Evolutionary conservation across 2,113 vertebrate genomes (phyloP).

Genomic region (Myrmecophaga tridactyla): DNA sequence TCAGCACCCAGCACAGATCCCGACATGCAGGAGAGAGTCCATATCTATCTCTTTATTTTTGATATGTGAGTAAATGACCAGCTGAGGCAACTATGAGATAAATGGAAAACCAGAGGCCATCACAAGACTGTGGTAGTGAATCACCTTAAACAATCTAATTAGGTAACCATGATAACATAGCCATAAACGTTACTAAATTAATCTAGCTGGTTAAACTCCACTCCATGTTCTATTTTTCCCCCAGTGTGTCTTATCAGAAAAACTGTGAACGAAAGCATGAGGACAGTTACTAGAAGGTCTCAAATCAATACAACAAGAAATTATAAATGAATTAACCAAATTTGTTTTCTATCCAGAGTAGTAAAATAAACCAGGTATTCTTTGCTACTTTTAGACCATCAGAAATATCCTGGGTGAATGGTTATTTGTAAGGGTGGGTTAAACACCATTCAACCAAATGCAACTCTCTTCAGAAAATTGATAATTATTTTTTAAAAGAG

Average conservation of each 20-base stretch:
- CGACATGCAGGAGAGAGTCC: neutral
- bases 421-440: conserved; percentile 13
- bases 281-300: neutral
- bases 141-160: neutral
- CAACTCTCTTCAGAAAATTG: conserved; percentile 11
- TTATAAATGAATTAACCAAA: neutral
- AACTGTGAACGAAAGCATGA: neutral
- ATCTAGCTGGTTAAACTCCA: neutral
- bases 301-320: conserved; percentile 23
- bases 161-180: neutral
- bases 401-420: neutral
- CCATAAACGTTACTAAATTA: neutral
- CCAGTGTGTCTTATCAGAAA: neutral
- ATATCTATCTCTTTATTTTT: neutral
- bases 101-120: too few relatives aligned
- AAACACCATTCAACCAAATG: neutral
- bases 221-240: neutral
- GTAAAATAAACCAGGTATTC: conserved; percentile 20
- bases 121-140: too few relatives aligned
- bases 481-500: neutral
- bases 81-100: neutral
- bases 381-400: neutral
- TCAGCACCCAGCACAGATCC: neutral
- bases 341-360: neutral
- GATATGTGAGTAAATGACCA: conserved; percentile 5